A percentile compares a stretch with the other conserved stretches of the same genome.
These are phyloP conservation scores for Halichoeres trimaculatus DNA, from an alignment of 2,113 vertebrate genomes.

Conservation along the genomic window DNA sequence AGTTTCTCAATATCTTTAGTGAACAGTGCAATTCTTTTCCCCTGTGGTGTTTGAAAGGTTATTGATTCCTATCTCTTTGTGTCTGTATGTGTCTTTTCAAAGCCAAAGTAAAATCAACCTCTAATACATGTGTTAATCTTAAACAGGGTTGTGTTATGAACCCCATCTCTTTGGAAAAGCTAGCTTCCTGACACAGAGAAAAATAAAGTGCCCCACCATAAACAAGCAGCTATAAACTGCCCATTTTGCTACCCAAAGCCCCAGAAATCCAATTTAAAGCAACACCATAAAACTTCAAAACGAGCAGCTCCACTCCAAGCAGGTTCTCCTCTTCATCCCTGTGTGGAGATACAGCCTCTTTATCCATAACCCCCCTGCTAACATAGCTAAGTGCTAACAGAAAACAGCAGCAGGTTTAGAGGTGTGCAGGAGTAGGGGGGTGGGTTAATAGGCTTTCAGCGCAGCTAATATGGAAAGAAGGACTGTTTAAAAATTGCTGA, in stretches of 20 bases:
- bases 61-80: not conserved
- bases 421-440: slow-evolving; percentile 32
- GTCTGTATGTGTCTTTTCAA: not conserved
- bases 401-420: slow-evolving; percentile 67
- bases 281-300: slow-evolving; percentile 73
- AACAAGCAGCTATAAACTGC: slow-evolving; percentile 43
- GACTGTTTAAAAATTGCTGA: slow-evolving; percentile 74
- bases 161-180: not conserved
- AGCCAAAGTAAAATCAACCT: not conserved
- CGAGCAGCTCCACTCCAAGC: slow-evolving; percentile 40
- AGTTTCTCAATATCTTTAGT: too few species aligned
- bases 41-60: too few species aligned
- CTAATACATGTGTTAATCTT: not conserved
- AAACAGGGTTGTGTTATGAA: not conserved
- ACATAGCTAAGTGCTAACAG: slow-evolving; percentile 75
- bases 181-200: slow-evolving; percentile 18
- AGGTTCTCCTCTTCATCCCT: slow-evolving; percentile 20
- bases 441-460: slow-evolving; percentile 63
- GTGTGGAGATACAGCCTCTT: slow-evolving; percentile 27
- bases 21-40: too few species aligned
- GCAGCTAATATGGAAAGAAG: slow-evolving; percentile 73
- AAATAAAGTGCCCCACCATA: slow-evolving; percentile 20
- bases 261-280: slow-evolving; percentile 59
- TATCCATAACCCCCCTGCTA: slow-evolving; percentile 59
- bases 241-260: slow-evolving; percentile 40